These are phyloP conservation scores for Syncerus caffer DNA, from an alignment of 2,797 vertebrate genomes.

Conservation along the genomic window DNA sequence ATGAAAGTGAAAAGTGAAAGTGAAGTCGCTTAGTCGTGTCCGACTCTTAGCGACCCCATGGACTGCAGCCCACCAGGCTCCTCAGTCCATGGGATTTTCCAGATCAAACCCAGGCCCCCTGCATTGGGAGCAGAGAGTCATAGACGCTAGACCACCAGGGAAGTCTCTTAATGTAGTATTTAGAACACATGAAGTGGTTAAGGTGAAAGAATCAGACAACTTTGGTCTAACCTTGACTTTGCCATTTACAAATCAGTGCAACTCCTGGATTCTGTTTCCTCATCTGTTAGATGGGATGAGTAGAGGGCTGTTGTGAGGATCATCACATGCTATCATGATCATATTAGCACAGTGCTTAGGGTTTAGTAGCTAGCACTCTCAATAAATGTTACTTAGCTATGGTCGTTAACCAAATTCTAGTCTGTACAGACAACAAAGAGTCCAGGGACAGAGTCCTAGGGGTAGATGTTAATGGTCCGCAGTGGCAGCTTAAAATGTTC, in stretches of 20 bases:
- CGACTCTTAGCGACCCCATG: too few relatives aligned
- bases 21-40: too few relatives aligned
- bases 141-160: neutral
- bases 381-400: neutral
- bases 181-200: neutral
- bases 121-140: neutral
- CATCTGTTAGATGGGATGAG: neutral
- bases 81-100: too few relatives aligned
- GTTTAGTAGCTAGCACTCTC: neutral
- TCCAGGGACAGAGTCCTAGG: neutral
- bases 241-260: neutral
- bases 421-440: neutral
- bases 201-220: neutral
- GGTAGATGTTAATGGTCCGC: neutral
- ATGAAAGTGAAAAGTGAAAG: too few relatives aligned
- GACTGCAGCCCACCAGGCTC: too few relatives aligned
- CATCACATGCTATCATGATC: neutral
- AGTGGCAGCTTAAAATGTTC: constrained; percentile 24
- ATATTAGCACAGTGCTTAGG: neutral
- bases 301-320: neutral
- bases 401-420: neutral
- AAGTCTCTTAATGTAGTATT: neutral
- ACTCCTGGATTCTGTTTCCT: neutral
- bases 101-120: neutral
- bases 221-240: constrained; percentile 13